These are phyloP conservation scores for Poecilus cupreus DNA, from an alignment of 2,888 invertebrate species.

Conservation along the genomic window DNA sequence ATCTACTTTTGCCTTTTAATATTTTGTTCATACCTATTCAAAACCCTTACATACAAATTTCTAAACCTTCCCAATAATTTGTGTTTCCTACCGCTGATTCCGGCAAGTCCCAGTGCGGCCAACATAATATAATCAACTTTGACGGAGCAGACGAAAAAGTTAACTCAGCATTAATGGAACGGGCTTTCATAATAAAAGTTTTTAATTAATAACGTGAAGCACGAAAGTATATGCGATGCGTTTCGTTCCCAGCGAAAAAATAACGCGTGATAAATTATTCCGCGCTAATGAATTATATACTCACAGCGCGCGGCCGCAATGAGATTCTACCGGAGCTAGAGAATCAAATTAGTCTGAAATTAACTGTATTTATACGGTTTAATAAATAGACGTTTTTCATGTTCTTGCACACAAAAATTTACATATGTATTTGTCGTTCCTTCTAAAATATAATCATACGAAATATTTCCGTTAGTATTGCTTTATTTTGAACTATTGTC, in stretches of 20 bases:
- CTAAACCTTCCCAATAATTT: not conserved
- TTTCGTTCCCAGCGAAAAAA: not conserved
- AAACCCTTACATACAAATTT: too few relatives aligned
- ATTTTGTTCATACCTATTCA: too few relatives aligned
- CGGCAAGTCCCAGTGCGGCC: conserved; percentile 2
- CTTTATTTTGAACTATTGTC: too few relatives aligned
- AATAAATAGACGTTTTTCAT: not conserved
- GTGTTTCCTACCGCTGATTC: not conserved
- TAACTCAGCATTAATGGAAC: conserved; percentile 53
- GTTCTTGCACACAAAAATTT: not conserved
- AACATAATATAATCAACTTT: conserved; percentile 38
- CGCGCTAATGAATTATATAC: conserved; percentile 27
- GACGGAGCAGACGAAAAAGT: conserved; percentile 45
- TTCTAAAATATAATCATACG: not conserved
- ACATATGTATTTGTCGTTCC: not conserved
- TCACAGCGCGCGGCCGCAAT: not conserved
- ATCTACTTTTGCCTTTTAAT: too few relatives aligned
- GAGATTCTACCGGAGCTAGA: not conserved
- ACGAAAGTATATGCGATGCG: conserved; percentile 31
- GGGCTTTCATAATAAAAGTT: conserved; percentile 53
- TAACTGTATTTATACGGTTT: not conserved
- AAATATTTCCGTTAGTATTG: too few relatives aligned
- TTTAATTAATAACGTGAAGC: conserved; percentile 52
- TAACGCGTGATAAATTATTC: conserved; percentile 41
- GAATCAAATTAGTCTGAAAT: not conserved